phyloP scores from a whole-genome alignment of 2,113 vertebrate genomes.

The Nematolebias whitei region DNA sequence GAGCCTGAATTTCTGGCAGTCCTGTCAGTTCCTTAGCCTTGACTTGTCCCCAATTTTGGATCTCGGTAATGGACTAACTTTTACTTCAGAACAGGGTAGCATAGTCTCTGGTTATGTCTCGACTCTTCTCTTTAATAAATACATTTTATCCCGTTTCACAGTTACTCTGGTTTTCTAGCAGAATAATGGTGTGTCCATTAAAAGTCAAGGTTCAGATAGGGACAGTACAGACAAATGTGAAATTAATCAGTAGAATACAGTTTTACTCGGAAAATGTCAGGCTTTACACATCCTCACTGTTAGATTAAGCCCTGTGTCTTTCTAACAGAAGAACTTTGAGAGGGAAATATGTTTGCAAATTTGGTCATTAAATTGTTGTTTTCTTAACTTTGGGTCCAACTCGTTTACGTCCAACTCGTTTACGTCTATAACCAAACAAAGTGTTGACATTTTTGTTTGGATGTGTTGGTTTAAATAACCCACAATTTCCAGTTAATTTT shows the following conservation, averaged over 20 bases:
- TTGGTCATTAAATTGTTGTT: no score
- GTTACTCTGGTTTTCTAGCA: not conserved
- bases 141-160: constrained; percentile 9
- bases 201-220: no score
- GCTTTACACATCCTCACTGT: not conserved
- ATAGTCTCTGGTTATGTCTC: constrained; percentile 43
- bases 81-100: constrained; percentile 40
- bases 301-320: constrained; percentile 17
- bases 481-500: no score
- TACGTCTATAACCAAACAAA: no score
- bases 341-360: no score
- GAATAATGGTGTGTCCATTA: no score
- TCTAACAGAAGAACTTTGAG: not conserved
- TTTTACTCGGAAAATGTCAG: not conserved
- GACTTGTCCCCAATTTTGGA: constrained; percentile 53
- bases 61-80: constrained; percentile 51
- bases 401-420: no score
- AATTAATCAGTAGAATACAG: not conserved
- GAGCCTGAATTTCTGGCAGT: constrained; percentile 19
- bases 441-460: no score
- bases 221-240: no score
- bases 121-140: constrained; percentile 56
- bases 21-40: constrained; percentile 38
- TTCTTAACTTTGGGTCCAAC: no score
- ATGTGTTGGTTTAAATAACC: no score